Percentiles rank a stretch among this genome's conserved stretches.
Evolutionary conservation across 2,113 vertebrate genomes (phyloP).

Genomic region (Rhinoderma darwinii): DNA sequence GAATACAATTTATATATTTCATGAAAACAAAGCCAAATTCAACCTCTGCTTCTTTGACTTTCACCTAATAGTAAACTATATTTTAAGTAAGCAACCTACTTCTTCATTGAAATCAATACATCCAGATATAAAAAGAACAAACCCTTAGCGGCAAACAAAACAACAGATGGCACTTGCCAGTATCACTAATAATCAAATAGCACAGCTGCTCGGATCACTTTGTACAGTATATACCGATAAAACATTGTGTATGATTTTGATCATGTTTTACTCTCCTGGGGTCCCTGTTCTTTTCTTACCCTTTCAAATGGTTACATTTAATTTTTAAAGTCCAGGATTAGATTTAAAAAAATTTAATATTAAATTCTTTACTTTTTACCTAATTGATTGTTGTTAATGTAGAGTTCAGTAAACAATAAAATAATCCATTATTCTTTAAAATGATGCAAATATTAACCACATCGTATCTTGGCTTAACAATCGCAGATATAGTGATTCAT

Average conservation of each 20-base stretch:
- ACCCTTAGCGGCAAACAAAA: background rate
- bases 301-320: background rate
- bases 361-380: too few relatives aligned
- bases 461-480: too few relatives aligned
- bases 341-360: too few relatives aligned
- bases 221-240: background rate
- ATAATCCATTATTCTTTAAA: too few relatives aligned
- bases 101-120: background rate
- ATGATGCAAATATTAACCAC: too few relatives aligned
- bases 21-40: background rate
- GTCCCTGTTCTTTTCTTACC: background rate
- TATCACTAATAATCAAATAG: slow-evolving; percentile 4
- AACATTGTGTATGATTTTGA: background rate
- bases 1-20: background rate
- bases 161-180: slow-evolving; percentile 25
- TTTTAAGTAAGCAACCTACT: background rate
- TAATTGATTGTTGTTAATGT: too few relatives aligned
- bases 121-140: background rate
- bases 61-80: background rate
- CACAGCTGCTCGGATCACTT: background rate
- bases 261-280: background rate
- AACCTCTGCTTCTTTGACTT: background rate
- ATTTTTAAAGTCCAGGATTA: background rate
- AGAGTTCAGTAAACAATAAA: too few relatives aligned
- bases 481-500: too few relatives aligned